phyloP scores from a whole-genome alignment of 1,140 invertebrate genomes.

The Anastatus disparis region DNA sequence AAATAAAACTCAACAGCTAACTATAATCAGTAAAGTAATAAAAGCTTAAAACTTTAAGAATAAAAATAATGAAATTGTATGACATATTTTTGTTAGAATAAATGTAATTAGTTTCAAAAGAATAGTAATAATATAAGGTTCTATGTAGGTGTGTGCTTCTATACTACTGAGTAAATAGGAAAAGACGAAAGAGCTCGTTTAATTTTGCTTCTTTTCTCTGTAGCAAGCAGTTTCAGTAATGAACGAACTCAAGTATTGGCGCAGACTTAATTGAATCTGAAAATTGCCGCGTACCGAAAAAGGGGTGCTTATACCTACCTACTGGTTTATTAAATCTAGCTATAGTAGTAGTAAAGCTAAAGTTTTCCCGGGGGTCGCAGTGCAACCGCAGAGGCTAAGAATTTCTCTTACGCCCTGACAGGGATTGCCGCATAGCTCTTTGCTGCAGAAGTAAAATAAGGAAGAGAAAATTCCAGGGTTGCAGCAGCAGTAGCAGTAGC shows the following conservation, averaged over 20 bases:
- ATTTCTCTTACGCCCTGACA: not conserved
- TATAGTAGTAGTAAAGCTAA: no score
- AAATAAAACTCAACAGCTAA: no score
- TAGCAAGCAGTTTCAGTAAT: no score
- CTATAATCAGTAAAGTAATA: no score
- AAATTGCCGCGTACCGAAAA: slow-evolving; percentile 15
- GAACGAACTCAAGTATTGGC: slow-evolving; percentile 11
- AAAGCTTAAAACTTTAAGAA: no score
- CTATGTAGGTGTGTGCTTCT: no score
- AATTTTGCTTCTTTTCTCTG: no score
- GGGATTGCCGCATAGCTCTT: not conserved
- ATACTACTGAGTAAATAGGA: not conserved
- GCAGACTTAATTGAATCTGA: slow-evolving; percentile 28
- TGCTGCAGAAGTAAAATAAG: not conserved
- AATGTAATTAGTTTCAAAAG: no score
- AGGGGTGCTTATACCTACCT: not conserved
- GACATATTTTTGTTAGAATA: no score
- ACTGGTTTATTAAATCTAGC: slow-evolving; percentile 16
- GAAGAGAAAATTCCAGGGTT: not conserved
- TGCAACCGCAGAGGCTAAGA: not conserved
- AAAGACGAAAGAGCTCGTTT: not conserved
- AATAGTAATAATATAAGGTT: no score
- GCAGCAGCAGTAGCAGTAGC: no score
- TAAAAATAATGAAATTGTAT: no score
- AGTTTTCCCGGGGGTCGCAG: not conserved